Evolutionary conservation across 1,140 invertebrate species (phyloP).

Genomic region (Scaptodrosophila lebanonensis): DNA sequence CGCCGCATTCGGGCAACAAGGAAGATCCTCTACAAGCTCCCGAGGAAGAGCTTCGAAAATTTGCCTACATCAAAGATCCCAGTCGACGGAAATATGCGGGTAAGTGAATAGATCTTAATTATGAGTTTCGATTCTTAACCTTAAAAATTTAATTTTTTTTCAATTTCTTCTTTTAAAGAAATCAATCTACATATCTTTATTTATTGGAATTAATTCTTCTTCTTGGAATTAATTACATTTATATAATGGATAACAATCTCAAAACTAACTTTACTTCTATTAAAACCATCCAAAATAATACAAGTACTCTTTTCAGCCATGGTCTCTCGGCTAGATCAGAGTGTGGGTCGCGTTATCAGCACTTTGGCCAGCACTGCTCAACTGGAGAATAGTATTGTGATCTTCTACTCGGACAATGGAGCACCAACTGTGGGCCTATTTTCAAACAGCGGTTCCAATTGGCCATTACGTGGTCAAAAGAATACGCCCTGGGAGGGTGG

Average conservation of each 20-base stretch:
- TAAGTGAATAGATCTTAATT: slow-evolving; percentile 71
- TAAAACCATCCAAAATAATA: too few species aligned
- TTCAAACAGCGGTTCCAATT: slow-evolving; percentile 90
- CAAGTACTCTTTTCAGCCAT: slow-evolving; percentile 81
- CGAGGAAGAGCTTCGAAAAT: slow-evolving; percentile 84
- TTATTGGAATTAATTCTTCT: too few species aligned
- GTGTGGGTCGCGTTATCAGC: slow-evolving; percentile 86
- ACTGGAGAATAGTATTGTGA: slow-evolving; percentile 84
- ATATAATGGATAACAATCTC: too few species aligned
- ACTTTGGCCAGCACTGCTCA: slow-evolving; percentile 83
- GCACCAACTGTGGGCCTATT: slow-evolving; percentile 85
- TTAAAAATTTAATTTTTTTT: neutral
- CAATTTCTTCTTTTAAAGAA: too few species aligned
- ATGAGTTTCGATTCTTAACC: too few species aligned
- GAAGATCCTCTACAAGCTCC: slow-evolving; percentile 87
- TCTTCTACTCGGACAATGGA: slow-evolving; percentile 88
- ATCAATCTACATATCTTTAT: too few species aligned
- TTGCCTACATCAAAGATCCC: slow-evolving; percentile 85
- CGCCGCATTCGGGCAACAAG: slow-evolving; percentile 85
- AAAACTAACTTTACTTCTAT: too few species aligned
- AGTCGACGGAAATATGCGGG: slow-evolving; percentile 88
- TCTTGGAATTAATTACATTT: too few species aligned
- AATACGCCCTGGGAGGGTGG: slow-evolving; percentile 92
- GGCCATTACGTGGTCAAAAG: slow-evolving; percentile 90
- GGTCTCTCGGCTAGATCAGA: slow-evolving; percentile 91